phyloP scores from a whole-genome alignment of 2,113 vertebrate species.

The Gadus chalcogrammus region DNA sequence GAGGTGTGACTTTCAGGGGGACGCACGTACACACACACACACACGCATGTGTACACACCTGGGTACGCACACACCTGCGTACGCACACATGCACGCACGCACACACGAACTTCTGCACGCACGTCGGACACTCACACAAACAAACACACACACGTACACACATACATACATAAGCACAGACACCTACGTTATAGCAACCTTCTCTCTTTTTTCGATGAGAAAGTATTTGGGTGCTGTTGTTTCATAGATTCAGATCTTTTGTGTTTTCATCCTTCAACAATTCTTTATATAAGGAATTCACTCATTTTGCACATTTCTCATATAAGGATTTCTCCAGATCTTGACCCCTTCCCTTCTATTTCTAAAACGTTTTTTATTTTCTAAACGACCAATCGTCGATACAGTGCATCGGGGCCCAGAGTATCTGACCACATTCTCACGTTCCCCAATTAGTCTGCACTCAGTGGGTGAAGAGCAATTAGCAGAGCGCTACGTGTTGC shows the following conservation, averaged over 20 bases:
- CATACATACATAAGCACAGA: too few relatives aligned
- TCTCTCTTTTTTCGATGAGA: too few relatives aligned
- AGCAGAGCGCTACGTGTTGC: constrained; percentile 11
- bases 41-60: not conserved
- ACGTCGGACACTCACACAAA: constrained; percentile 24
- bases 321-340: constrained; percentile 44
- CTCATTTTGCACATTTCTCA: constrained; percentile 47
- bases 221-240: constrained; percentile 35
- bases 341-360: constrained; percentile 54
- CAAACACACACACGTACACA: not conserved
- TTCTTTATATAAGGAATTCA: constrained; percentile 32
- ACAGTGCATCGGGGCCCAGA: constrained; percentile 27
- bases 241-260: too few relatives aligned
- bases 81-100: too few relatives aligned
- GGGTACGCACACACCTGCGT: too few relatives aligned
- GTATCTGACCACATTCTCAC: constrained; percentile 10
- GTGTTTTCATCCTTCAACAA: too few relatives aligned
- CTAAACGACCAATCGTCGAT: constrained; percentile 29
- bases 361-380: constrained; percentile 31
- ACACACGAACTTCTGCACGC: too few relatives aligned
- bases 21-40: constrained; percentile 34
- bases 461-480: constrained; percentile 15
- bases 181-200: too few relatives aligned
- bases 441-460: constrained; percentile 27
- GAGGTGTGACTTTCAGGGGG: constrained; percentile 33